A percentile compares a stretch with the other conserved stretches of the same genome.
Evolutionary conservation across 2,797 vertebrate species (phyloP).

Genomic region (Valencia hispanica): DNA sequence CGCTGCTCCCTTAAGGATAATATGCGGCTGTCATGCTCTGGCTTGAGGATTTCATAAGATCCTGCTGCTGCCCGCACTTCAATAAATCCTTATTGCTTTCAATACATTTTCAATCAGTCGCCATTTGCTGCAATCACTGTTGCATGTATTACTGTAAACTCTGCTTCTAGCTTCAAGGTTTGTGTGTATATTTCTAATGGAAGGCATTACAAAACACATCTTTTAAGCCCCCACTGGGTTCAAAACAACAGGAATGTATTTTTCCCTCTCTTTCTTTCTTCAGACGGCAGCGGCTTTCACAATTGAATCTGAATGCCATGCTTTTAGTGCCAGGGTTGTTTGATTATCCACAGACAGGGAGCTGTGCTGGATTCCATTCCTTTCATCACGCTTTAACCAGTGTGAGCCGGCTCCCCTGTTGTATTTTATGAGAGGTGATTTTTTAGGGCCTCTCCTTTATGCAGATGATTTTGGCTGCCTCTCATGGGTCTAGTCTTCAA

Average conservation of each 20-base stretch:
- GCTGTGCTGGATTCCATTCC: constrained; percentile 77
- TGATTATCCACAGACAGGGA: constrained; percentile 78
- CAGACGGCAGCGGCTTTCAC: constrained; percentile 66
- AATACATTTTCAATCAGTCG: constrained; percentile 51
- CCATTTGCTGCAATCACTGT: constrained; percentile 49
- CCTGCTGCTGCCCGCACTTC: constrained; percentile 35
- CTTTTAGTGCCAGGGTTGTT: constrained; percentile 77
- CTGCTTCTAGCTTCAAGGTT: constrained; percentile 26
- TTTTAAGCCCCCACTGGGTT: constrained; percentile 70
- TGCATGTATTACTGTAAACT: constrained; percentile 37
- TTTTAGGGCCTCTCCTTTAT: constrained; percentile 78
- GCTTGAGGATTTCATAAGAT: constrained; percentile 45
- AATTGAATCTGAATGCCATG: constrained; percentile 78
- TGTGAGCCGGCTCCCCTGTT: constrained; percentile 73
- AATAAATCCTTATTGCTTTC: constrained; percentile 64
- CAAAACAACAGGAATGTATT: constrained; percentile 73
- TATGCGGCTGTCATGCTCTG: constrained; percentile 46
- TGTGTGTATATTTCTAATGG: constrained; percentile 61
- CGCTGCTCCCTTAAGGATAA: constrained; percentile 52
- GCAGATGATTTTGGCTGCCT: constrained; percentile 73
- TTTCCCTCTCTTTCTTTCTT: constrained; percentile 64
- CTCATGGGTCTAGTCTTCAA: constrained; percentile 68
- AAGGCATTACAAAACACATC: constrained; percentile 65
- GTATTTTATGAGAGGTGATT: constrained; percentile 76
- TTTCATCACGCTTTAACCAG: constrained; percentile 79